Evolutionary conservation across 2,113 vertebrate genomes (phyloP).

Genomic region (Orcinus orca): DNA sequence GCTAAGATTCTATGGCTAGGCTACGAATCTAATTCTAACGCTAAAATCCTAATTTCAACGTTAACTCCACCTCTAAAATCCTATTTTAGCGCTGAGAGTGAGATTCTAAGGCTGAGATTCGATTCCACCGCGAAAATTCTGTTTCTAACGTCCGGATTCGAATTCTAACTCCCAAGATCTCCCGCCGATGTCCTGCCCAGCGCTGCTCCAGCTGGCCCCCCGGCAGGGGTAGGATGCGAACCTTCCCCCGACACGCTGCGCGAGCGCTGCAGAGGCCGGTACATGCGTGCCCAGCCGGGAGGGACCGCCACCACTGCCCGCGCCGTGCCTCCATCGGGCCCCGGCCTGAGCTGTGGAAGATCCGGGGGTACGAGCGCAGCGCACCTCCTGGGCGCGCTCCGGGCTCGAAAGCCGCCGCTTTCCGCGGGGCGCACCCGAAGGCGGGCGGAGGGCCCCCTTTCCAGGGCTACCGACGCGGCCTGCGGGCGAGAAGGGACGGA

Average conservation of each 20-base stretch:
- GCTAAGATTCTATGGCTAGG: neutral
- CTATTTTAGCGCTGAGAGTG: neutral
- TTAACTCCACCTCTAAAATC: neutral
- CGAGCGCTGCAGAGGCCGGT: neutral
- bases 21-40: neutral
- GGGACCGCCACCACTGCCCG: neutral
- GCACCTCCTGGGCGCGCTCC: neutral
- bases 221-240: accelerated
- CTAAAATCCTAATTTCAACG: neutral
- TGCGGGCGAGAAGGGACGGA: neutral
- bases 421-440: neutral
- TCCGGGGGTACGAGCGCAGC: neutral
- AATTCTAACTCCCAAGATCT: neutral
- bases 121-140: neutral
- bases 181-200: neutral
- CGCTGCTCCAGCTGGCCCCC: accelerated
- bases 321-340: neutral
- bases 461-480: neutral
- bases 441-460: neutral
- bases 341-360: neutral
- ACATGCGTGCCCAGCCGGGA: neutral
- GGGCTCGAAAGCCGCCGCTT: neutral
- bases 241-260: neutral
- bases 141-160: neutral
- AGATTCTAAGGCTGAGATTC: neutral